Evolutionary conservation across 2,797 vertebrate species (phyloP).

Genomic region (Lacerta agilis): DNA sequence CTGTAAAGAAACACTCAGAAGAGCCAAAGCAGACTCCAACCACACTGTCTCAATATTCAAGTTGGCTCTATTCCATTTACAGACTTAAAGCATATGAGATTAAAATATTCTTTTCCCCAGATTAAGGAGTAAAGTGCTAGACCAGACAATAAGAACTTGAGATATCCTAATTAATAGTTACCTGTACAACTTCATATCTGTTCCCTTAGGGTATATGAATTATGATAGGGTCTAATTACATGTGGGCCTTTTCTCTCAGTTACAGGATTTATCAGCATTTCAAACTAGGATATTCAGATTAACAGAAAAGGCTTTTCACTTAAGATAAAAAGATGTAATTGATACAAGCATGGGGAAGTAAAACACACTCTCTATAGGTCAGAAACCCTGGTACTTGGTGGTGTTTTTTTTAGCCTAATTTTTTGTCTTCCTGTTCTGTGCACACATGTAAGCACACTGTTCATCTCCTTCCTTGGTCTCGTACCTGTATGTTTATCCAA

Average conservation of each 20-base stretch:
- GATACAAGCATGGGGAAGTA: neutral
- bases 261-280: conserved; percentile 17
- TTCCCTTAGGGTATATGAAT: conserved; percentile 33
- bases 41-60: neutral
- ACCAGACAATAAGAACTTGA: neutral
- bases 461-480: neutral
- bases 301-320: neutral
- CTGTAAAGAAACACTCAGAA: neutral
- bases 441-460: no score
- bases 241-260: conserved; percentile 4
- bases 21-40: neutral
- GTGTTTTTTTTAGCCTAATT: neutral
- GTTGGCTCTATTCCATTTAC: neutral
- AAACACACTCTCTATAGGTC: neutral
- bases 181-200: neutral
- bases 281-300: neutral
- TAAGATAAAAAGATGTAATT: neutral
- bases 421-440: neutral
- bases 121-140: neutral
- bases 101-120: neutral
- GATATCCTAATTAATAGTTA: conserved; percentile 17
- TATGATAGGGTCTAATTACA: conserved; percentile 14
- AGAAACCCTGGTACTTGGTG: neutral
- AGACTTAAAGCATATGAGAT: neutral
- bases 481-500: neutral